Evolutionary conservation across 2,888 invertebrate genomes (phyloP).

Genomic region (Fragum fragum): DNA sequence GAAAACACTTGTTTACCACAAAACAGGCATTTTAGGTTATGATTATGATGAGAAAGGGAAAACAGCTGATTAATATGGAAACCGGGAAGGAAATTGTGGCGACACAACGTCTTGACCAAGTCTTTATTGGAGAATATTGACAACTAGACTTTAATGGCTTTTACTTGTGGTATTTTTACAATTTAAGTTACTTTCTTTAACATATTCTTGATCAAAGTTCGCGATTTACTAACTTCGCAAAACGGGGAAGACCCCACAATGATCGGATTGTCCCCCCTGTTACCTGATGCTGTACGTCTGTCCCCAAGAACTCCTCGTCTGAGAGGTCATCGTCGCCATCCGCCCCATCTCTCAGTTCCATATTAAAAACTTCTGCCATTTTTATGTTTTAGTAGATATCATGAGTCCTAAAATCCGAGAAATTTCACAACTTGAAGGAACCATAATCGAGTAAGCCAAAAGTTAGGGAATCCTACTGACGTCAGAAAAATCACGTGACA

Average conservation of each 20-base stretch:
- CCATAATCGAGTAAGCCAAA: slow-evolving; percentile 66
- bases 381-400: slow-evolving; percentile 12
- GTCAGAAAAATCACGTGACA: slow-evolving; percentile 76
- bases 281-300: slow-evolving; percentile 89
- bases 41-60: not conserved
- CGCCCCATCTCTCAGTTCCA: slow-evolving; percentile 91
- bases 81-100: not conserved
- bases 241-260: slow-evolving; percentile 14
- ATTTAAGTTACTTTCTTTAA: not conserved
- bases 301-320: slow-evolving; percentile 95
- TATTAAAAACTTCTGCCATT: slow-evolving; percentile 94
- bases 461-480: slow-evolving; percentile 82
- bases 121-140: no score
- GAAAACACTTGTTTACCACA: no score
- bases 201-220: not conserved
- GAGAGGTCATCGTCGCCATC: slow-evolving; percentile 88
- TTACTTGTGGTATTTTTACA: not conserved
- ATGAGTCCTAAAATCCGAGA: slow-evolving; percentile 9
- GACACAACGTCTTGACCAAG: no score
- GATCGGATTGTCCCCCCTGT: slow-evolving; percentile 79
- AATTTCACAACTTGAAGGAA: slow-evolving; percentile 23
- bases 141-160: no score
- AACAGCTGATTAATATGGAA: slow-evolving; percentile 1
- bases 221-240: not conserved
- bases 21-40: no score